A percentile compares a stretch with the other conserved stretches of the same genome.
These are phyloP conservation scores for Lethenteron camtschaticum DNA, from an alignment of 2,113 vertebrate species.

Conservation along the genomic window DNA sequence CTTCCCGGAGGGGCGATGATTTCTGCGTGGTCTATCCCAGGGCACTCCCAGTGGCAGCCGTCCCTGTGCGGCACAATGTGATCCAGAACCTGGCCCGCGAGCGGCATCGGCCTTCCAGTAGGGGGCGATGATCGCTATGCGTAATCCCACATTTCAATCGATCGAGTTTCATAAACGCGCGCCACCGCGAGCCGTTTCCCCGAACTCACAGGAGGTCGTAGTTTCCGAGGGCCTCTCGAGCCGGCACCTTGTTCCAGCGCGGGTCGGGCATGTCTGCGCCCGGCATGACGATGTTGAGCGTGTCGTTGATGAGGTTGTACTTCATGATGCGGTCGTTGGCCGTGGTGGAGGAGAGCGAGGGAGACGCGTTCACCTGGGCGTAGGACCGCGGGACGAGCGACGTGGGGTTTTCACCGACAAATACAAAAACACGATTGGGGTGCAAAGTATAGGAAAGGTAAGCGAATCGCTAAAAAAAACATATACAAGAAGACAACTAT, in stretches of 20 bases:
- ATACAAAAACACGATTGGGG: not conserved
- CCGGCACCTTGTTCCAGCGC: conserved; percentile 68
- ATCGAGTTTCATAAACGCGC: too few relatives aligned
- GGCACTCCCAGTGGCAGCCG: too few relatives aligned
- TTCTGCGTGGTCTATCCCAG: too few relatives aligned
- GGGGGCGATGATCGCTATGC: too few relatives aligned
- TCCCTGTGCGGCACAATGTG: too few relatives aligned
- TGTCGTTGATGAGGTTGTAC: conserved; percentile 94
- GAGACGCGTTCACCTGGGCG: conserved; percentile 74
- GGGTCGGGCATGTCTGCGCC: conserved; percentile 77
- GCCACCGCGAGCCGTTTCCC: not conserved
- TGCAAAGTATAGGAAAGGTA: not conserved
- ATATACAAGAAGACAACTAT: too few relatives aligned
- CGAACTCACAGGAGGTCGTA: conserved; percentile 79
- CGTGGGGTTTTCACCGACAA: not conserved
- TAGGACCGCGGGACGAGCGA: not conserved
- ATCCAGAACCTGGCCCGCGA: too few relatives aligned
- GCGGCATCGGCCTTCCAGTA: too few relatives aligned
- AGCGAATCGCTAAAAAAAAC: too few relatives aligned
- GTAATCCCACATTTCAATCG: too few relatives aligned
- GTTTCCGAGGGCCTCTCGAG: conserved; percentile 63
- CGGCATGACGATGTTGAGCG: conserved; percentile 73
- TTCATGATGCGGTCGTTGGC: conserved; percentile 91
- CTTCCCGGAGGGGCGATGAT: too few relatives aligned
- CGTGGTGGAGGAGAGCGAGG: conserved; percentile 86